Conservation (phyloP, 2,113 vertebrate genomes). For the Hippocampus abdominalis region DNA sequence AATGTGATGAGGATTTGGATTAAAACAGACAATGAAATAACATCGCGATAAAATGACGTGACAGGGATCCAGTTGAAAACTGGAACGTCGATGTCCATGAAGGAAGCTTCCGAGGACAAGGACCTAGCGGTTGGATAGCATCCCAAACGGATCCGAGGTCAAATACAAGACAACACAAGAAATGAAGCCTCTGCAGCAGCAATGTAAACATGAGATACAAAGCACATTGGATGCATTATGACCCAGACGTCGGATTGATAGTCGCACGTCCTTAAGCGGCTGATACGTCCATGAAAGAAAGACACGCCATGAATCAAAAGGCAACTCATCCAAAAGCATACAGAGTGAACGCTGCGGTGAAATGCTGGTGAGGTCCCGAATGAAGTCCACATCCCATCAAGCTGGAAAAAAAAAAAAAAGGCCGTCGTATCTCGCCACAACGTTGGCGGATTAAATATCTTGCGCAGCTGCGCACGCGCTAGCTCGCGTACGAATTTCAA, state of each 20-base stretch:
- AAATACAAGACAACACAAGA: background rate
- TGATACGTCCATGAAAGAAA: background rate
- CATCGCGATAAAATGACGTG: too few species aligned
- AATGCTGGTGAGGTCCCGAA: background rate
- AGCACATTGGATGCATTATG: background rate
- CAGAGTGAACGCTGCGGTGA: background rate
- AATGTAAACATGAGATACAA: slow-evolving; percentile 2
- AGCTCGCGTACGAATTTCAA: background rate
- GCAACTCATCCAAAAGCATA: background rate
- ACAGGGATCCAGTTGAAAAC: background rate
- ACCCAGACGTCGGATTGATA: background rate
- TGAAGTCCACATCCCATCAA: background rate
- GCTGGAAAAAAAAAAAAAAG: background rate
- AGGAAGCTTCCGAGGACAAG: background rate
- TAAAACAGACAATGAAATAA: background rate
- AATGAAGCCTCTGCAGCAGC: background rate
- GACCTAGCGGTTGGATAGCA: background rate
- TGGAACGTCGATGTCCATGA: background rate
- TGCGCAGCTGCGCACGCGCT: too few species aligned
- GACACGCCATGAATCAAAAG: background rate
- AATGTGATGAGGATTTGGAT: background rate
- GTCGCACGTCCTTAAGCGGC: background rate
- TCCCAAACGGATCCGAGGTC: background rate
- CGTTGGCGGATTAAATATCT: background rate
- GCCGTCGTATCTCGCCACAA: too few species aligned